Evolutionary conservation across 1,140 invertebrate species (phyloP), one percentile per base, ranked within the genome.

Genomic region (Danaus melanippus): DNA sequence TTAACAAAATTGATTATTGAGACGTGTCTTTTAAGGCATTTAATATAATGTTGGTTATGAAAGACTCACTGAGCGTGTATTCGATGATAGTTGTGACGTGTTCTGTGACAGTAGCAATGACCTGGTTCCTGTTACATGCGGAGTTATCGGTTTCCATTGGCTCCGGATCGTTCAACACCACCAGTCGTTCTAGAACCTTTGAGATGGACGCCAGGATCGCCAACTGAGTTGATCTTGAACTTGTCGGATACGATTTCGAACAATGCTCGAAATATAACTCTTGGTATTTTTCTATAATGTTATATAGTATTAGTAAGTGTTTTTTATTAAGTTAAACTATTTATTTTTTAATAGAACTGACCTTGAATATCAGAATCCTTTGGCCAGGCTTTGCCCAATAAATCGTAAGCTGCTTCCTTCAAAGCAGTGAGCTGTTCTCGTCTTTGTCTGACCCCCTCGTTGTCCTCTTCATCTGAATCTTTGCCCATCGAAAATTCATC

Each of bases 381-480:
- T 7, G 95, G 95, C 94, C 95, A 97, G 3, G 94, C 92, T 78
- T 95, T 94, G 6, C 93, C 95, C 17, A 96, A 85, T 7, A 92
- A 89, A 71, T 93, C 92, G 76, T 94, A 95, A 39, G 93, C 91
- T 4, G 90, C 89, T 81, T 95, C 93, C 65, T 94, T 92, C 1
- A 96, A 76, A 57, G 91, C 91, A 7, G 93, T 89, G 39, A 90
- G 87, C 17, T 92, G 89, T 67, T 92, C 91, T 39, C 91, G 87
- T 39, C 89, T 87, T 56, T 91, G 90, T 11, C 89, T 79, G 11
- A 85, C 89, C 59, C 92, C 91, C 56, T 92, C 91, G 73, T 87
- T 53, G 76, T 88, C 60, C 84, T 91, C 86, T 55, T 90, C 89
- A 46, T 89, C 88, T 0, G 79, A 86, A 49, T 88, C 87, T 57